Base-by-base conservation (phyloP, 2,888 invertebrate genomes). In the Metalampra italica region DNA sequence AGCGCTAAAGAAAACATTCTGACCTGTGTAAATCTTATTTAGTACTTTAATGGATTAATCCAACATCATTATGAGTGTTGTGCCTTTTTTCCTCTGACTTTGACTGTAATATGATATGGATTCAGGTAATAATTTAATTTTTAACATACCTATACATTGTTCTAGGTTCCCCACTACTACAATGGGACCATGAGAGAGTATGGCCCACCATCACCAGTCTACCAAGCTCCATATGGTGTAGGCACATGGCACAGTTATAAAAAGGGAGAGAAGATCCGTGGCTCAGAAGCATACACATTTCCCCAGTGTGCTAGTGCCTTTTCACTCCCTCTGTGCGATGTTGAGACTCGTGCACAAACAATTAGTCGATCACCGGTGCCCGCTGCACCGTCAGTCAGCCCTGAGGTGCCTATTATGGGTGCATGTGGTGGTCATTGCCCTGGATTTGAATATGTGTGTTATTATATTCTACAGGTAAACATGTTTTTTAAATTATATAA, bases 361-460 rank as follows among this genome's bases (percentile, higher is more conserved):
- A 49, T 67, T 4, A 79, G 63, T 49, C 66, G 74, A 3, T 80
- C 86, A 1, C 83, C 84, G 0, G 62, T 79, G 13, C 80, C 85
- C 15, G 78, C 84, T 0, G 55, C 74, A 38, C 75, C 80, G 7
- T 79, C 88, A 7, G 72, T 76, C 12, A 89, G 83, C 57, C 89
- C 90, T 52, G 90, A 90, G 67, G 89, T 88, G 50, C 90, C 91
- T 45, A 90, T 91, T 42, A 91, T 92, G 52, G 91, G 92, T 54
- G 93, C 93, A 22, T 93, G 93, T 73, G 93, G 93, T 9, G 93
- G 93, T 4, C 92, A 92, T 68, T 93, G 93, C 59, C 92, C 92
- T 55, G 92, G 92, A 56, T 92, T 92, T 83, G 93, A 93, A 86
- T 93, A 92, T 85, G 92, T 93, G 61, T 93, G 93, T 81, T 93